A percentile compares a stretch with the other conserved stretches of the same genome.
Conservation (phyloP, 2,888 invertebrate genomes). For the Pandemis corylana region DNA sequence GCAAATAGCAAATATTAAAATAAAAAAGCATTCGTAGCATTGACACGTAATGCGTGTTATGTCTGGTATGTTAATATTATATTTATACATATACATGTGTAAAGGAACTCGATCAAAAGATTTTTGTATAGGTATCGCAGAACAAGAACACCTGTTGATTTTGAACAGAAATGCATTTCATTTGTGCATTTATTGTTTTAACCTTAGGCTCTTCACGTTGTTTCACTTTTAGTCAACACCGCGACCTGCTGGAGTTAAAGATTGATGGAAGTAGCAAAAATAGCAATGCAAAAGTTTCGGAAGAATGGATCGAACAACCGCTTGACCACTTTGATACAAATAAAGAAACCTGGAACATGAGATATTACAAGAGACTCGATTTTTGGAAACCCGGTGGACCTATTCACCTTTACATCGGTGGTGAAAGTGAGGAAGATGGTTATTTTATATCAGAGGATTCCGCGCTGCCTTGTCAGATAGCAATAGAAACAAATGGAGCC, state of each 20-base stretch:
- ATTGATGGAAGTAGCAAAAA: neutral
- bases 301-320: constrained; percentile 67
- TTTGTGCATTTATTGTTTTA: constrained; percentile 44
- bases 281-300: constrained; percentile 47
- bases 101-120: neutral
- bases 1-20: too few species aligned
- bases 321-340: constrained; percentile 68
- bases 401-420: constrained; percentile 69
- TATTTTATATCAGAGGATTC: constrained; percentile 61
- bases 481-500: constrained; percentile 73
- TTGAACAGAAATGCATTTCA: neutral
- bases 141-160: neutral
- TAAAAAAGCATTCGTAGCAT: neutral
- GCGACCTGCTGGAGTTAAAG: neutral
- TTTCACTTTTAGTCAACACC: constrained; percentile 52
- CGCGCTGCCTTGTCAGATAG: constrained; percentile 62
- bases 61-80: neutral
- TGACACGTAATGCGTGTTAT: neutral
- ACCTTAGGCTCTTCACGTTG: constrained; percentile 46
- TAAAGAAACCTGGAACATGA: constrained; percentile 71
- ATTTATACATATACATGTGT: neutral
- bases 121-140: neutral
- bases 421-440: constrained; percentile 62
- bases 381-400: constrained; percentile 66
- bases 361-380: constrained; percentile 67